A percentile compares a stretch with the other conserved stretches of the same genome.
Evolutionary conservation across 37 sponge, comb jelly and placozoan species (phyloP).

Genomic region (Hexactinellida sp.): DNA sequence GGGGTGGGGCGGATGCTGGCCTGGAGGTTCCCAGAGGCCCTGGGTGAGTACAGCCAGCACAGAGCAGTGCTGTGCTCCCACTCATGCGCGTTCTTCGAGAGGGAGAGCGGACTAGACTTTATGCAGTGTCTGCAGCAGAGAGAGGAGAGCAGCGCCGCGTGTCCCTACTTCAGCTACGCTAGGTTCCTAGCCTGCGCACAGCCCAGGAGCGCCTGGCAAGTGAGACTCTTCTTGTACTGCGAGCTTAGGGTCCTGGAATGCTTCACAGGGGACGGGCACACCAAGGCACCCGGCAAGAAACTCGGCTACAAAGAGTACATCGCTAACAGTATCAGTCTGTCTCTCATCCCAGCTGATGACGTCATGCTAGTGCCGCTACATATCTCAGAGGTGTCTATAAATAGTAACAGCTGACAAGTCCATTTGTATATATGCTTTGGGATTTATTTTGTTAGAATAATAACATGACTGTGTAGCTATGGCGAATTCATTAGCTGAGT

Average conservation of each 20-base stretch:
- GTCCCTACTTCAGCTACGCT: conserved; percentile 33
- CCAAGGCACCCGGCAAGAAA: conserved; percentile 10
- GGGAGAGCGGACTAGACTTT: conserved; percentile 34
- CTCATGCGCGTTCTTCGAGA: conserved; percentile 21
- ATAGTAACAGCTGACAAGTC: not conserved
- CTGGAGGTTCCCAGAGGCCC: conserved; percentile 21
- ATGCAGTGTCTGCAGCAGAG: conserved; percentile 18
- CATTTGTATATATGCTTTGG: not conserved
- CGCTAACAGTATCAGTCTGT: not conserved
- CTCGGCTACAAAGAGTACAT: not conserved
- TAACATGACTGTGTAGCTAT: too few relatives aligned
- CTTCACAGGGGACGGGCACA: conserved; percentile 45
- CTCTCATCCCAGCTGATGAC: not conserved
- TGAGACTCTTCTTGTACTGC: conserved; percentile 48
- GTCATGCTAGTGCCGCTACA: not conserved
- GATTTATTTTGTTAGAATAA: not conserved
- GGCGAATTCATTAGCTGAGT: not conserved
- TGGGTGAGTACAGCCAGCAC: conserved; percentile 16
- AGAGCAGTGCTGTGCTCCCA: not conserved
- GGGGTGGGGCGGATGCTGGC: conserved; percentile 23
- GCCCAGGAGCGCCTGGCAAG: conserved; percentile 37
- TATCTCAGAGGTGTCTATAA: not conserved
- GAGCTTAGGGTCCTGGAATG: conserved; percentile 41
- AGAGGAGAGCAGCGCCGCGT: not conserved
- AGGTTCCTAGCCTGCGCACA: conserved; percentile 21